Evolutionary conservation across 1,140 invertebrate species (phyloP).

Genomic region (Bombus consobrinus): DNA sequence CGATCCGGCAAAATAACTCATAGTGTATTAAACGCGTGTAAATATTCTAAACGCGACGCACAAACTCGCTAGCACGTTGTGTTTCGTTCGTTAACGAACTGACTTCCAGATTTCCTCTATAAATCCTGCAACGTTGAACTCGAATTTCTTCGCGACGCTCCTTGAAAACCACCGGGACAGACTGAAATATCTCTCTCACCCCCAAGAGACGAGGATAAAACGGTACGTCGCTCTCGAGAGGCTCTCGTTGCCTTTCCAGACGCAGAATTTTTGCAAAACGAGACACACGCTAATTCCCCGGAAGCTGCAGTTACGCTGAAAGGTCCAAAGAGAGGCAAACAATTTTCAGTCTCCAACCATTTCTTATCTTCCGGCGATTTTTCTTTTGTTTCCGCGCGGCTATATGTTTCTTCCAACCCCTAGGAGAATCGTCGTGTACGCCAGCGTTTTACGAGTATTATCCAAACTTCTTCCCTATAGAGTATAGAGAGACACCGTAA

Average conservation of each 20-base stretch:
- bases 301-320: slow-evolving; percentile 23
- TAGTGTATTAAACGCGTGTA: slow-evolving; percentile 36
- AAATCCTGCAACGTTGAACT: background rate
- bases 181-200: too few relatives aligned
- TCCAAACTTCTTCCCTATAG: slow-evolving; percentile 62
- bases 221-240: background rate
- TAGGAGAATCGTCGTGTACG: slow-evolving; percentile 12
- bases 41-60: slow-evolving; percentile 24
- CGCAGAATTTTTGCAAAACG: slow-evolving; percentile 3
- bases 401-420: slow-evolving; percentile 23
- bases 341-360: slow-evolving; percentile 9
- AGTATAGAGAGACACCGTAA: slow-evolving; percentile 50
- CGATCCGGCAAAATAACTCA: slow-evolving; percentile 35
- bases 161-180: background rate
- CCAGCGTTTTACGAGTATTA: slow-evolving; percentile 47
- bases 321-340: slow-evolving; percentile 14
- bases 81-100: background rate
- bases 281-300: background rate
- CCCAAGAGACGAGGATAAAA: background rate
- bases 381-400: slow-evolving; percentile 39
- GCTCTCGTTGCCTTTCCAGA: background rate
- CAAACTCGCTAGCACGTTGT: background rate
- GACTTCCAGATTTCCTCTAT: slow-evolving; percentile 8
- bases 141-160: slow-evolving; percentile 3
- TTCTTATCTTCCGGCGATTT: slow-evolving; percentile 35